Conservation (phyloP, 2,113 vertebrate species). For the Brachyhypopomus occidentalis region DNA sequence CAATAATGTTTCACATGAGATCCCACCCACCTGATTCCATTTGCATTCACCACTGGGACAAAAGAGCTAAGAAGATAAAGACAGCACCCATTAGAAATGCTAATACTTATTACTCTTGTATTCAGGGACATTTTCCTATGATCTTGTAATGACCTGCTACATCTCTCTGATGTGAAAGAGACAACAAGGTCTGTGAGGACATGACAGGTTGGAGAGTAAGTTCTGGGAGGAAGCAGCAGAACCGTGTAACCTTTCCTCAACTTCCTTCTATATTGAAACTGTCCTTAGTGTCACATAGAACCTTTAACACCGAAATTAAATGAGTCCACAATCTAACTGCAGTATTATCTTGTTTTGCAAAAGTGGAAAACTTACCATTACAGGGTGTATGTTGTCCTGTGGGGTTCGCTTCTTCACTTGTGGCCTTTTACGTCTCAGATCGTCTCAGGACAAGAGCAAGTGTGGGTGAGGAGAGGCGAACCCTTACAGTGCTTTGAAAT, state of each 20-base stretch:
- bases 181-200: background rate
- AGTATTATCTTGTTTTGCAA: too few relatives aligned
- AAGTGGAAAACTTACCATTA: background rate
- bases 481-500: background rate
- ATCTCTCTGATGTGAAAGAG: background rate
- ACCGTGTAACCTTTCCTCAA: background rate
- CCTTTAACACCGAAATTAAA: too few relatives aligned
- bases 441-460: background rate
- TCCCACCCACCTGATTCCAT: background rate
- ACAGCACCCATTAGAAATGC: background rate
- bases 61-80: background rate
- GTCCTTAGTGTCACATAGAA: too few relatives aligned
- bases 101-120: constrained; percentile 2
- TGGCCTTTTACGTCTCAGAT: background rate
- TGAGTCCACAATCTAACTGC: too few relatives aligned
- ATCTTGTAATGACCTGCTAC: background rate
- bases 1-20: constrained; percentile 8
- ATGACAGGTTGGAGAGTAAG: background rate
- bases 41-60: background rate
- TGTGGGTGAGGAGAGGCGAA: background rate
- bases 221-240: background rate
- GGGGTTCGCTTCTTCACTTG: background rate
- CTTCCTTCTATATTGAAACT: background rate
- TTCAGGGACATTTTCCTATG: background rate
- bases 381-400: background rate